Evolutionary conservation across 2,797 vertebrate species (phyloP), one percentile per base, ranked within the genome.

Genomic region (Gallirallus australis): DNA sequence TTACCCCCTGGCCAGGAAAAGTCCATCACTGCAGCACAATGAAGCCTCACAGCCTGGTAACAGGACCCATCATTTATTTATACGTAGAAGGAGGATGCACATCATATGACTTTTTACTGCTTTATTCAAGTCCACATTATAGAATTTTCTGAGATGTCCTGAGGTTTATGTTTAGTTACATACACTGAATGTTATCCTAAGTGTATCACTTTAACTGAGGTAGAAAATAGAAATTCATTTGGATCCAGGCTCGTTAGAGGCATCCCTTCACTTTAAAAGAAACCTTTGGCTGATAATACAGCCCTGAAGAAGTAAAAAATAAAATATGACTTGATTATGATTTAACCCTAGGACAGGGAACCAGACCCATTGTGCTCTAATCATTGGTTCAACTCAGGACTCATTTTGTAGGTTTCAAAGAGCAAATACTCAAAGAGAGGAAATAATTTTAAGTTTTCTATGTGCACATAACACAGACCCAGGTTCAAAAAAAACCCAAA

Each of bases 21-120:
- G 76, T 79, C 71, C 24, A 3, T 63, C 88, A 81, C 56, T 71
- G 37, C 4, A 2, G 66, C 69, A 93, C 89, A 95, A 89, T 73
- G 54, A 91, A 95, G 63, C 9, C 50, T 90, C 87, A 88, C 82
- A 90, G 76, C 31, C 79, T 69, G 65, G 45, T 72, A 94, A 86
- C 47, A 56, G 35, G 50, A 78, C 8, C 7, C 25, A 63, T 88
- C 78, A 93, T 59, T 92, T 97, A 93, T 95, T 95, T 65, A 89
- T 69, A 31, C 24, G 15, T 21, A 68, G n/a, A 50, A 89, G 71
- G 33, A 83, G 9, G 24, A 72, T 52, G 47, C 28, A 52, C 18
- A 66, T 83, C 21, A 12, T 78, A 64, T 56, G 27, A 64, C 30
- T 64, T 92, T 70, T 78, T 78, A 50, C 33, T 71, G 45, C 11